phyloP scores from a whole-genome alignment of 2,797 vertebrate species.

The Sebastes vulpes region DNA sequence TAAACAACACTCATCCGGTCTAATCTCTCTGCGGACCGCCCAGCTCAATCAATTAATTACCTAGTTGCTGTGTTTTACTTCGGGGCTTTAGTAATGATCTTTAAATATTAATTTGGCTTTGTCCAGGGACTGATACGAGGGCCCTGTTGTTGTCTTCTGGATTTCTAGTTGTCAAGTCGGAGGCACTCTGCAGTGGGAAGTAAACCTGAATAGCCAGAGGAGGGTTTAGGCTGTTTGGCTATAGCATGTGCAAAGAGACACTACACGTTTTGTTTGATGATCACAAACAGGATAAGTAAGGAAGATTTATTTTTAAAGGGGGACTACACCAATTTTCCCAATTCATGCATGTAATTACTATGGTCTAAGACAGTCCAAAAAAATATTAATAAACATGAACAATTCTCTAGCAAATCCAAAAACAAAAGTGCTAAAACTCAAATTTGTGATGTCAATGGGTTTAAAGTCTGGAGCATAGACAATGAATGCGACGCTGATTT shows the following conservation, averaged over 20 bases:
- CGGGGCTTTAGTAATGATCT: slow-evolving; percentile 90
- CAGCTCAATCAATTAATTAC: slow-evolving; percentile 91
- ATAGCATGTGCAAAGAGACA: slow-evolving; percentile 17
- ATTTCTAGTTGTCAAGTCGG: slow-evolving; percentile 51
- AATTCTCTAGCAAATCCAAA: rapidly evolving
- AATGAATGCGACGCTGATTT: too few species aligned
- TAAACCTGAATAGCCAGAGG: slow-evolving; percentile 58
- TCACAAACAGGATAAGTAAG: slow-evolving; percentile 2
- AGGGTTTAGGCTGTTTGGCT: slow-evolving; percentile 29
- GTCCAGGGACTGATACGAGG: slow-evolving; percentile 84
- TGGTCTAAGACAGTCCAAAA: not conserved
- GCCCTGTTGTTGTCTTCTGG: slow-evolving; percentile 71
- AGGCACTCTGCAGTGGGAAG: slow-evolving; percentile 39
- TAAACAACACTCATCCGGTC: slow-evolving; percentile 84
- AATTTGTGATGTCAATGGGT: too few species aligned
- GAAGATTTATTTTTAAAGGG: not conserved
- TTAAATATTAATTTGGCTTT: slow-evolving; percentile 93
- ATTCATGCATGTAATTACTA: rapidly evolving
- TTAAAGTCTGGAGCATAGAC: too few species aligned
- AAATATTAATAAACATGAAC: too few species aligned
- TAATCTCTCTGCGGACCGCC: slow-evolving; percentile 84
- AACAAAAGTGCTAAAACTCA: too few species aligned
- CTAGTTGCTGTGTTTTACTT: slow-evolving; percentile 88
- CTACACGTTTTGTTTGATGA: slow-evolving; percentile 17
- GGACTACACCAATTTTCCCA: not conserved